Conservation (phyloP, 1,140 invertebrate species). For the Geopemphigus sp. region DNA sequence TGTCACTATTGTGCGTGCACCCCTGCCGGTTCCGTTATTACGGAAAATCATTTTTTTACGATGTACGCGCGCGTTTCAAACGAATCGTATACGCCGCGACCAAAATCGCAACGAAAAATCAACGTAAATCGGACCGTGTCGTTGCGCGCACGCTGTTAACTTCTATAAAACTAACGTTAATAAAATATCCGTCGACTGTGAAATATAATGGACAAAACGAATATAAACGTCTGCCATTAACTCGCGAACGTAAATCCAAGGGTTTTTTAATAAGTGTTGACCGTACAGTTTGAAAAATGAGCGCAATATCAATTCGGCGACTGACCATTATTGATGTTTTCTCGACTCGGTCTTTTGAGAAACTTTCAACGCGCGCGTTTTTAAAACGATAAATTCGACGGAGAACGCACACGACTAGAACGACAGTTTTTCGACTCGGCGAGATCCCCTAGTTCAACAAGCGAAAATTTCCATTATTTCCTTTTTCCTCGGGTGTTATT, state of each 20-base stretch:
- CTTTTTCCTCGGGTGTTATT: neutral
- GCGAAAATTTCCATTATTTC: neutral
- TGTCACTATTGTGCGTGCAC: no score
- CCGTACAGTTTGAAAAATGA: neutral
- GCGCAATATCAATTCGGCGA: neutral
- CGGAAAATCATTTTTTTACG: no score
- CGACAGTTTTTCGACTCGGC: neutral
- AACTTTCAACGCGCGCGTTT: neutral
- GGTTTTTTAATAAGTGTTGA: neutral
- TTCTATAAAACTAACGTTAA: neutral
- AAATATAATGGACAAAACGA: neutral
- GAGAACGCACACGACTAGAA: no score
- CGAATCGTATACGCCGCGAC: no score
- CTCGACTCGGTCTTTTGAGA: neutral
- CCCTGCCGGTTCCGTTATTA: no score
- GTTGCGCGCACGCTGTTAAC: neutral
- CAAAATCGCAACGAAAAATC: neutral
- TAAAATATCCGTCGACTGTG: neutral
- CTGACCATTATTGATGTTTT: neutral
- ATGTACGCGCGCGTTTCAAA: no score
- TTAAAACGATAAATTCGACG: neutral
- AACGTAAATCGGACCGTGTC: neutral
- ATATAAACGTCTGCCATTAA: neutral
- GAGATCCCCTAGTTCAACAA: slow-evolving; percentile 14
- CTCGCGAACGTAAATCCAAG: neutral